phyloP scores from a whole-genome alignment of 53 echinoderm and acorn worm genomes.

The Paracentrotus lividus region DNA sequence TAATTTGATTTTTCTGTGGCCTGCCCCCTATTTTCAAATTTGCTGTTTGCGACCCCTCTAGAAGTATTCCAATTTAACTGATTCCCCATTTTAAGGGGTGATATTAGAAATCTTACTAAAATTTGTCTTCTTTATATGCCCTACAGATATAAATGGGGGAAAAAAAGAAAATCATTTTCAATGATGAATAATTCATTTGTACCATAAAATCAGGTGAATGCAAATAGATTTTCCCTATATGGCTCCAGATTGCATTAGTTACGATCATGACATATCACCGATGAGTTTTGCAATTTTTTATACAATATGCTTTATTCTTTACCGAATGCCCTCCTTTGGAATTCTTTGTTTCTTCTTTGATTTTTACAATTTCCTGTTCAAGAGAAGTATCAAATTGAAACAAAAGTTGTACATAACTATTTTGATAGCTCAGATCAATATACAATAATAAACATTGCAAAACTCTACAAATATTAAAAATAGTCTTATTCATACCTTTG shows the following conservation, averaged over 20 bases:
- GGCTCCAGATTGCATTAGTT: background rate
- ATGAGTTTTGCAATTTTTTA: background rate
- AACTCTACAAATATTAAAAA: too few relatives aligned
- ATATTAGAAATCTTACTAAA: too few relatives aligned
- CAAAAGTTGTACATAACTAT: background rate
- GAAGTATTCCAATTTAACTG: too few relatives aligned
- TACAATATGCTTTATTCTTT: background rate
- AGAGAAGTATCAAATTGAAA: background rate
- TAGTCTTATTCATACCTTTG: too few relatives aligned
- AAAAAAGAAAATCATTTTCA: background rate
- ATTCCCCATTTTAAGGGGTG: too few relatives aligned
- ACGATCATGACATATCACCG: background rate
- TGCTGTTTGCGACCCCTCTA: too few relatives aligned
- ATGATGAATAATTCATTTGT: too few relatives aligned
- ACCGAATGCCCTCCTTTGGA: conserved; percentile 46
- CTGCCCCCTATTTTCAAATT: too few relatives aligned
- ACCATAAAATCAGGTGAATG: background rate
- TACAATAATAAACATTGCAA: too few relatives aligned
- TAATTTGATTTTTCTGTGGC: too few relatives aligned
- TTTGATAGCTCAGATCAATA: too few relatives aligned
- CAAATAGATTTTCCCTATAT: background rate
- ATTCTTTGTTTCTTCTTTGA: conserved; percentile 52
- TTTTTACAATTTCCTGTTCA: conserved; percentile 50
- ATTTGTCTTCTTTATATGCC: too few relatives aligned
- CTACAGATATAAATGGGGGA: background rate